Conservation (phyloP, 2,797 vertebrate genomes). For the Pseudomugil tenellus region DNA sequence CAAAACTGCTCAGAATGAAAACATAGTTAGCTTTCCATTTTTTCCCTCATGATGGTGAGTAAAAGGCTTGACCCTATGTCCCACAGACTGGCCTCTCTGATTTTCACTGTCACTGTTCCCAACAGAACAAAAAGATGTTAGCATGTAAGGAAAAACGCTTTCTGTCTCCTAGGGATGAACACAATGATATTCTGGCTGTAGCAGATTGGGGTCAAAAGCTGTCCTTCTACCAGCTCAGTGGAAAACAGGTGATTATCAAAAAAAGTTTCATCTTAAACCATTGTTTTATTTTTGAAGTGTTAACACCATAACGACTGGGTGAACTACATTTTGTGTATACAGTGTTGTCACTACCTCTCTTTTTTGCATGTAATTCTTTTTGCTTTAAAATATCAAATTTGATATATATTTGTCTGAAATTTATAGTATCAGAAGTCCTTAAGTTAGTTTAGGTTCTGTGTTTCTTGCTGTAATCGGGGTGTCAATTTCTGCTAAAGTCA, state of each 20-base stretch:
- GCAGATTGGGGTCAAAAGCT: slow-evolving; percentile 98
- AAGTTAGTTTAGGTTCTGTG: slow-evolving; percentile 36
- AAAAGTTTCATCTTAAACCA: not conserved
- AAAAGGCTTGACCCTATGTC: not conserved
- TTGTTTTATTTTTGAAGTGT: not conserved
- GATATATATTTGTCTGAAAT: slow-evolving; percentile 25
- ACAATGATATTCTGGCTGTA: slow-evolving; percentile 95
- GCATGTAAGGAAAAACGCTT: slow-evolving; percentile 17
- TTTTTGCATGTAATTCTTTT: not conserved
- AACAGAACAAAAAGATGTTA: slow-evolving; percentile 29
- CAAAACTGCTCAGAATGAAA: slow-evolving; percentile 10
- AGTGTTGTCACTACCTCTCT: not conserved
- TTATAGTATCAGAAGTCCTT: slow-evolving; percentile 35
- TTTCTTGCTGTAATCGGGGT: slow-evolving; percentile 64
- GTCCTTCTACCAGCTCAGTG: slow-evolving; percentile 98
- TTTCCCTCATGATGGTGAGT: not conserved
- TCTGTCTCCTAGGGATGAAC: slow-evolving; percentile 88
- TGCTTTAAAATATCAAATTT: not conserved
- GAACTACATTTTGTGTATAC: not conserved
- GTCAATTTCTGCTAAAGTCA: slow-evolving; percentile 65
- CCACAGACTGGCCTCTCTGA: not conserved
- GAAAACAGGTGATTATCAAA: slow-evolving; percentile 90
- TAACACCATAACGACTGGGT: not conserved
- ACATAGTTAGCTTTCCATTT: slow-evolving; percentile 4
- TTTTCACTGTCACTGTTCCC: slow-evolving; percentile 20